Evolutionary conservation across 2,797 vertebrate genomes (phyloP), one percentile per base, ranked within the genome.

Genomic region (Picus viridis): DNA sequence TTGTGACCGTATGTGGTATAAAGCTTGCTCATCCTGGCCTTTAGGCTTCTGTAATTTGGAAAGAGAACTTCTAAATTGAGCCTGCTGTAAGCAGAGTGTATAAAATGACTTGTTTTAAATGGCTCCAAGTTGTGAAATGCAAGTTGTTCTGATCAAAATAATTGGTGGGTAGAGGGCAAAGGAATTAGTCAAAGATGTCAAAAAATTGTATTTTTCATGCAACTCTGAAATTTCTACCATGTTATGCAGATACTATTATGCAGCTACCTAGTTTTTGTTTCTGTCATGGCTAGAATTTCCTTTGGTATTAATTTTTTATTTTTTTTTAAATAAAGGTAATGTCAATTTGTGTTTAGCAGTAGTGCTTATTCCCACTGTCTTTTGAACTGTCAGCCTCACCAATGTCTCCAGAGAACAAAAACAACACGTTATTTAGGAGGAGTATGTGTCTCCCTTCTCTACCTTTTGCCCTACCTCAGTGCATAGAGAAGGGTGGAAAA

Each of bases 371-470:
- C 45, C 19, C 6, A 7, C 27, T 74, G 36, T 39, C 2, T 53
- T 76, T 57, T 67, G 59, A 81, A 29, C 43, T 70, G 29, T 73
- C 22, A 43, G 26, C 53, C 23, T 9, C 16, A 9, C 32, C 43
- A 24, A 29, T 63, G 34, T 74, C 57, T 92, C 72, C 56, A 75
- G 56, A 88, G 70, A 86, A 86, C 70, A 69, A 90, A 94, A 78
- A 3, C 3, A 3, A 16, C 32, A 26, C 16, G 8, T 63, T 77
- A 29, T 83, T 90, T 89, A 51, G 62, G 89, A 51, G 2, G 10
- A 41, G n/a, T 81, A 30, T 23, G 4, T 70, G 53, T 26, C 32
- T 89, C 20, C n/a, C 79, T 86, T 87, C 18, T 86, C 47, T 84
- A 20, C 59, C 9, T 70, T 47, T 83, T 89, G 30, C 58, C 26